Evolutionary conservation across 2,113 vertebrate species (phyloP).

Genomic region (Melanotaenia duboulayi): DNA sequence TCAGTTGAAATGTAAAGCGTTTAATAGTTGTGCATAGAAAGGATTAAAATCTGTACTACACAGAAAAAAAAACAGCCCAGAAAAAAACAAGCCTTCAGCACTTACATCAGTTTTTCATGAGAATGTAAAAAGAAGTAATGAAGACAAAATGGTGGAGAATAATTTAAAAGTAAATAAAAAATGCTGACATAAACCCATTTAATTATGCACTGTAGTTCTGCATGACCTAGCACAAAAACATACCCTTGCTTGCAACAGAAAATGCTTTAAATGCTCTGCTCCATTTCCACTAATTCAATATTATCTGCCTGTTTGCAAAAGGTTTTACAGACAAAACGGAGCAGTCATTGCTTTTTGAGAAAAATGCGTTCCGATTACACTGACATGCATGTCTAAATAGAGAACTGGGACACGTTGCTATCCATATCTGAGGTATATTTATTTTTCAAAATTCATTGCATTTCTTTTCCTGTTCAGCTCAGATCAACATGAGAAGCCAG

Average conservation of each 20-base stretch:
- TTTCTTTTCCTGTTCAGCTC: neutral
- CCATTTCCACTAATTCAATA: conserved; percentile 7
- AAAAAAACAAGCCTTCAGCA: neutral
- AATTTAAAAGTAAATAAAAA: neutral
- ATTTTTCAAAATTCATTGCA: neutral
- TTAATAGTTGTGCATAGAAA: too few species aligned
- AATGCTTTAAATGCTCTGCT: neutral
- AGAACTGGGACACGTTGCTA: too few species aligned
- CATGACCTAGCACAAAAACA: conserved; percentile 12
- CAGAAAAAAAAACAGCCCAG: too few species aligned
- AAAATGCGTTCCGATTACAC: neutral
- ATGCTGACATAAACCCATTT: conserved; percentile 1
- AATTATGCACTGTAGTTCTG: neutral
- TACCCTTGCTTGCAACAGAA: conserved; percentile 1
- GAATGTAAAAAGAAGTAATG: neutral
- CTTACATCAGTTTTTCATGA: neutral
- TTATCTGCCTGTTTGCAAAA: neutral
- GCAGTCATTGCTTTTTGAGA: too few species aligned
- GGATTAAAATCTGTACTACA: too few species aligned
- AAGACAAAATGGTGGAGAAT: neutral
- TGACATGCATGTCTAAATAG: neutral
- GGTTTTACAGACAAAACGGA: neutral
- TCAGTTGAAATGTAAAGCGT: too few species aligned
- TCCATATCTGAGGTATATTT: too few species aligned
- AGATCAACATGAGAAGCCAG: neutral